Evolutionary conservation across 2,888 invertebrate species (phyloP), one percentile per base, ranked within the genome.

Genomic region (Phorcus lineatus): DNA sequence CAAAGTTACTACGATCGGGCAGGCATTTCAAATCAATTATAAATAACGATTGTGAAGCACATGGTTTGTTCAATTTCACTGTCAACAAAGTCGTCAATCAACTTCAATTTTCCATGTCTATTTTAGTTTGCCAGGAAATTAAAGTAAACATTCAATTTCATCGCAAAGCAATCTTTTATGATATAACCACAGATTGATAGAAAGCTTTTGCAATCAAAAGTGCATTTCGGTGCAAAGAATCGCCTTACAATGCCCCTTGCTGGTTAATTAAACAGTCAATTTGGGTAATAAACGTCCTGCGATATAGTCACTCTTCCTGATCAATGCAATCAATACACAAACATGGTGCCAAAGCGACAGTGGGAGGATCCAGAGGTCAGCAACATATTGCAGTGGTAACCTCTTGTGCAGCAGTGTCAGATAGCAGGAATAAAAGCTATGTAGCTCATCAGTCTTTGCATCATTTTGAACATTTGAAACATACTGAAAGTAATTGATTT

Each of bases 181-280:
- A 62, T 13, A 17, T 16, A 19, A 62, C 24, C 28, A 24, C 19
- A 62, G 24, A 2, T 28, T 24, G 13, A 22, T n/a, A 62, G 28
- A 62, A 62, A 28, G 62, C 28, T 28, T 62, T 62, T 62, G 22
- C 28, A 62, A 24, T 28, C 62, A 47, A 24, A 62, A 62, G 62
- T 62, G 62, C 62, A 62, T 28, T 17, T 62, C 24, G 62, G 62
- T 62, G 62, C 62, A 62, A 24, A 31, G 28, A 62, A 22, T 16
- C 28, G 16, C 16, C 24, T 13, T 22, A 62, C 62, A 62, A 62
- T 62, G 28, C 28, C 24, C 17, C 62, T 28, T 24, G 13, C 28
- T 62, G 62, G n/a, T 62, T 62, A 62, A 62, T 62, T 62, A 62
- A 62, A 62, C 62, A 62, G 62, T 62, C 62, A 62, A 22, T 62